Conservation (phyloP, 2,113 vertebrate genomes). For the Brachypteracias leptosomus region DNA sequence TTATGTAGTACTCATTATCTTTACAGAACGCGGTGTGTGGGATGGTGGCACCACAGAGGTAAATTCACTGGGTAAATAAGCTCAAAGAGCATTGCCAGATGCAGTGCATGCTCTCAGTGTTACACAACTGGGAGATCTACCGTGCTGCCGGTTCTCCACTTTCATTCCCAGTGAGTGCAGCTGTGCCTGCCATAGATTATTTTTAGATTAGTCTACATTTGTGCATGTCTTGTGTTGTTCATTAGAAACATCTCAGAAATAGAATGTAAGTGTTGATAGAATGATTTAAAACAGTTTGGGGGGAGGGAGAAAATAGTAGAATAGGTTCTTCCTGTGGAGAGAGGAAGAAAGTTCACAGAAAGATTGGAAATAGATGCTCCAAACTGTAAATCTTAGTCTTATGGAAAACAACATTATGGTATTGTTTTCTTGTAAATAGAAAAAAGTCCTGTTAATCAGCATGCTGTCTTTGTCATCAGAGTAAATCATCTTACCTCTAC, state of each 20-base stretch:
- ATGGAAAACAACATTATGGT: not conserved
- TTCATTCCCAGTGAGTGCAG: not conserved
- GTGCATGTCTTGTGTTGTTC: not conserved
- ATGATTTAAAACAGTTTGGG: not conserved
- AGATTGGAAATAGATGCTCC: not conserved
- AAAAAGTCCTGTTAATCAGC: not conserved
- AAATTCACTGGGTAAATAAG: not conserved
- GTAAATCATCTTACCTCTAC: not conserved
- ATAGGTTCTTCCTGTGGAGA: not conserved
- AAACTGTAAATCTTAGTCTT: not conserved
- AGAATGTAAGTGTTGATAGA: not conserved
- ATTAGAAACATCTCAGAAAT: not conserved
- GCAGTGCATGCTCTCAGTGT: not conserved
- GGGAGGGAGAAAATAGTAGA: not conserved
- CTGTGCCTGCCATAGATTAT: not conserved
- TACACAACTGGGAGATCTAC: not conserved
- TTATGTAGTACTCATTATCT: not conserved
- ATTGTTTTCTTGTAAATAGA: not conserved
- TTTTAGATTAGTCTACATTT: not conserved
- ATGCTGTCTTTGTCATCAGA: not conserved
- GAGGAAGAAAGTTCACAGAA: not conserved
- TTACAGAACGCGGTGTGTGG: not conserved
- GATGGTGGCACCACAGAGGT: not conserved
- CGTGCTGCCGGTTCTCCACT: not conserved
- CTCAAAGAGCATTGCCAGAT: not conserved